Evolutionary conservation across 2,888 invertebrate species (phyloP).

Genomic region (Pterobdella sp.): DNA sequence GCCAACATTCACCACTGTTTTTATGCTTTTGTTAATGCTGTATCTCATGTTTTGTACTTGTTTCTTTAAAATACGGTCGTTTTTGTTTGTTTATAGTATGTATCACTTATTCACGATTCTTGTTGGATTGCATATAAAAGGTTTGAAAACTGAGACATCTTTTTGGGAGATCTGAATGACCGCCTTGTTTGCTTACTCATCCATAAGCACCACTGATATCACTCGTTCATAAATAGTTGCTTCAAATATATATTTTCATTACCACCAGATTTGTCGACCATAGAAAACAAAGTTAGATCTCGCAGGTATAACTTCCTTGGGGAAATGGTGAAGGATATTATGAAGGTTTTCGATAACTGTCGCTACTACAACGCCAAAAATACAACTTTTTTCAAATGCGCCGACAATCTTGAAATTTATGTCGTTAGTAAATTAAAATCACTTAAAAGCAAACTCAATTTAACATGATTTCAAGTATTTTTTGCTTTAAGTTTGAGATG

Average conservation of each 20-base stretch:
- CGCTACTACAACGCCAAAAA: conserved; percentile 92
- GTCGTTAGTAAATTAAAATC: conserved; percentile 56
- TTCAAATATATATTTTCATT: too few species aligned
- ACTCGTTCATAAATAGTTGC: too few species aligned
- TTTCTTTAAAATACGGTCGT: too few species aligned
- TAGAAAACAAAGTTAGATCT: conserved; percentile 70
- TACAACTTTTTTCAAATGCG: conserved; percentile 90
- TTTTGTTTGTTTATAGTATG: too few species aligned
- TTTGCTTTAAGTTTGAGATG: too few species aligned
- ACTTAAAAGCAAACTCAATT: conserved; percentile 30
- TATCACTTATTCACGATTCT: too few species aligned
- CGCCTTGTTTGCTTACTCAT: too few species aligned
- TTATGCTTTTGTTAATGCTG: background rate
- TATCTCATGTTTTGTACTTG: background rate
- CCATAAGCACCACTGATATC: too few species aligned
- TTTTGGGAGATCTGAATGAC: too few species aligned
- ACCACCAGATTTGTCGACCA: conserved; percentile 83
- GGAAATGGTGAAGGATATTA: conserved; percentile 94
- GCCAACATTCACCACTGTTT: background rate
- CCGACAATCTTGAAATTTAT: conserved; percentile 85
- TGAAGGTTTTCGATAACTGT: conserved; percentile 97
- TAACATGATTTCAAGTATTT: conserved; percentile 4
- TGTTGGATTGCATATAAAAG: too few species aligned
- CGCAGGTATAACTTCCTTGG: conserved; percentile 75
- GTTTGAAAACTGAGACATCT: too few species aligned